Evolutionary conservation across 2,113 vertebrate genomes (phyloP).

Genomic region (Halcyon malimbica): DNA sequence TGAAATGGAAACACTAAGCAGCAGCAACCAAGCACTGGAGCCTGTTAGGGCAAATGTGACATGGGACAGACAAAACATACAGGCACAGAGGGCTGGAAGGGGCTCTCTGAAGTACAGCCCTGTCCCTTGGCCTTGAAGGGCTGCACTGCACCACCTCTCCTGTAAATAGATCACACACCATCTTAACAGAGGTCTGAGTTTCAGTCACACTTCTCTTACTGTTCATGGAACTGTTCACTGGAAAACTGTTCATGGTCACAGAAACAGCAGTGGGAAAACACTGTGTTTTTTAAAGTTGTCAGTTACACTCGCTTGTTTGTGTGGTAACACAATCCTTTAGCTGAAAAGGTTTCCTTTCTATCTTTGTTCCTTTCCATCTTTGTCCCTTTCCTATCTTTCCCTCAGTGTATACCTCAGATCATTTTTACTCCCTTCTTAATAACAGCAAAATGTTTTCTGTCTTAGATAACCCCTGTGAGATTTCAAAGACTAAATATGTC

Average conservation of each 20-base stretch:
- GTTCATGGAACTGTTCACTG: background rate
- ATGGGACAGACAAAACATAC: fast-evolving
- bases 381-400: background rate
- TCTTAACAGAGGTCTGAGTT: background rate
- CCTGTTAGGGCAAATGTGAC: background rate
- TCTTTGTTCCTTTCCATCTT: background rate
- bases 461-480: background rate
- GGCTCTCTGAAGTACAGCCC: background rate
- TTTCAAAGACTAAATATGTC: background rate
- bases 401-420: background rate
- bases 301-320: background rate
- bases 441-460: background rate
- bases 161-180: background rate
- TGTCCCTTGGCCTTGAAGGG: fast-evolving
- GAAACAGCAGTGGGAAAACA: background rate
- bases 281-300: background rate
- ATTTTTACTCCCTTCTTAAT: background rate
- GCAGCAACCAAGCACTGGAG: background rate
- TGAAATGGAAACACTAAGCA: background rate
- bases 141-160: background rate
- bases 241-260: background rate
- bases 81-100: background rate
- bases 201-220: background rate
- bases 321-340: background rate
- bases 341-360: background rate